These are phyloP conservation scores for Darevskia mixta DNA, from an alignment of 2,797 vertebrate species.

Conservation along the genomic window DNA sequence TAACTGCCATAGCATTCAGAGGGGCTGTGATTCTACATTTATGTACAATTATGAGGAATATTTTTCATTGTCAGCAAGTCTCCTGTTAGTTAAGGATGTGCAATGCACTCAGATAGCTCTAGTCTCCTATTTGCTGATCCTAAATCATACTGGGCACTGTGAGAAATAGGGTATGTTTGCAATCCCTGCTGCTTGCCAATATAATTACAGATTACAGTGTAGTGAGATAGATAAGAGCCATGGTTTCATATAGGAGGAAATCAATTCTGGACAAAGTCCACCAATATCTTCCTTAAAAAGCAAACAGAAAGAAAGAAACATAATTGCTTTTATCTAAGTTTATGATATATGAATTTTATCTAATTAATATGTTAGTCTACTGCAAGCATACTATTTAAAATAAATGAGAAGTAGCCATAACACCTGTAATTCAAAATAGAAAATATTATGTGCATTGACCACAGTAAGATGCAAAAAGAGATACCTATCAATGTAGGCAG, in stretches of 20 bases:
- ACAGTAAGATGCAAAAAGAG: neutral
- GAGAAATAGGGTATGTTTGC: neutral
- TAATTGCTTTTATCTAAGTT: constrained; percentile 20
- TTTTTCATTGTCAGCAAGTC: neutral
- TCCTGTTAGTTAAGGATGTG: neutral
- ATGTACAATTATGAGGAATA: neutral
- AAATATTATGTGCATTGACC: neutral
- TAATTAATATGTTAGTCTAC: neutral
- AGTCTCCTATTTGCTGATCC: neutral
- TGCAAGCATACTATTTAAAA: neutral
- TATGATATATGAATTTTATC: neutral
- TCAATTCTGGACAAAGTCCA: constrained; percentile 56
- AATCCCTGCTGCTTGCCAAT: constrained; percentile 37
- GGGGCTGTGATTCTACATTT: neutral
- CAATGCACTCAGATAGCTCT: neutral
- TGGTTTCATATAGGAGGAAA: constrained; percentile 49
- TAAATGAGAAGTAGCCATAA: neutral
- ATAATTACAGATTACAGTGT: constrained; percentile 46
- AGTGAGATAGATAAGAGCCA: constrained; percentile 31
- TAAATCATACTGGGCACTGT: neutral
- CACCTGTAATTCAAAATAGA: neutral
- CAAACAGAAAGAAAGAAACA: constrained; percentile 1
- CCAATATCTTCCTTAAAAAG: constrained; percentile 18
- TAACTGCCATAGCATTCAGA: neutral
- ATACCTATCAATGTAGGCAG: neutral